These are phyloP conservation scores for Penelope pileata DNA, from an alignment of 2,113 vertebrate genomes.

Conservation along the genomic window DNA sequence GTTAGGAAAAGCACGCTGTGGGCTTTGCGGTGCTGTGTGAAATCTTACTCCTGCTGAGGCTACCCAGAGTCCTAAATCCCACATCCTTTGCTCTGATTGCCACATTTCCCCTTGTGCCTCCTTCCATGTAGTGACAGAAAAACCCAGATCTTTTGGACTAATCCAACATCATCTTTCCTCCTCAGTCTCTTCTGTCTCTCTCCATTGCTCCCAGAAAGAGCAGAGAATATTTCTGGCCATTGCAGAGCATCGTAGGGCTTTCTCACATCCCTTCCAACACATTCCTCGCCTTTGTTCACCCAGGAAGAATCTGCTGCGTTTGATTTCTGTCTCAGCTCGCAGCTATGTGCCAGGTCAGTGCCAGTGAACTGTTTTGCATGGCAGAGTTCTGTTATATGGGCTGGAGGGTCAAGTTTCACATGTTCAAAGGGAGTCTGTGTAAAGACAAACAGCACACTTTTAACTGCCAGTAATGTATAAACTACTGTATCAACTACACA, in stretches of 20 bases:
- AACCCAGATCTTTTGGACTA: background rate
- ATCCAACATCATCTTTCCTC: background rate
- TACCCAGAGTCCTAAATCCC: background rate
- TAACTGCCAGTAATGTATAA: background rate
- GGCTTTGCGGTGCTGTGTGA: background rate
- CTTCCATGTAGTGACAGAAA: background rate
- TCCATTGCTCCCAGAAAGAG: background rate
- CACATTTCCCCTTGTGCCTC: background rate
- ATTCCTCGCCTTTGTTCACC: conserved; percentile 40
- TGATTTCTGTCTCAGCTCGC: conserved; percentile 42
- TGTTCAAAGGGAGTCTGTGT: background rate
- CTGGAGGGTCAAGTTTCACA: background rate
- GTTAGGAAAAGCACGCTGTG: background rate
- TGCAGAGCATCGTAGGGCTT: background rate
- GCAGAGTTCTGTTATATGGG: background rate
- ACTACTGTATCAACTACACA: background rate
- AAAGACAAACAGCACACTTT: background rate
- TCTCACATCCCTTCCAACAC: background rate
- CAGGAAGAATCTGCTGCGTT: background rate
- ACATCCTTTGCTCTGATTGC: background rate
- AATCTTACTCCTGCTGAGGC: background rate
- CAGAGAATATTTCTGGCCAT: background rate
- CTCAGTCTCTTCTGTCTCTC: background rate
- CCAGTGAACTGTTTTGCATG: conserved; percentile 1
- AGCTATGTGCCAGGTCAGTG: conserved; percentile 26